Evolutionary conservation across 2,113 vertebrate species (phyloP), one percentile per base, ranked within the genome.

Genomic region (Perognathus longimembris): DNA sequence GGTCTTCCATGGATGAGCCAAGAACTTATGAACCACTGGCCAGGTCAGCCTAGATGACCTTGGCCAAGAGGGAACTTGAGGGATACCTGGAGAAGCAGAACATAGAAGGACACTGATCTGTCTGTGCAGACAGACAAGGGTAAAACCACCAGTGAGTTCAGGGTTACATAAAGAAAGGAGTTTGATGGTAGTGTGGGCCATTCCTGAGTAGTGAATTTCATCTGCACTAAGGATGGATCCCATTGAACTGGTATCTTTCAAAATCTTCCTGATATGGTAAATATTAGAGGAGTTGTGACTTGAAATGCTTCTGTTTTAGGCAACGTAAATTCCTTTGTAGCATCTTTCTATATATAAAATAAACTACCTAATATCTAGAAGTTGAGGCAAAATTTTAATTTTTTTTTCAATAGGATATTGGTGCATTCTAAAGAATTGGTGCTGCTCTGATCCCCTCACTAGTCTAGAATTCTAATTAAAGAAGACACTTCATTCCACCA

Each of bases 211-310:
- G 26, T 57, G 36, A 30, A 18, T 83, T 75, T 76, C 28, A 34
- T 85, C 59, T 84, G 36, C 8, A 4, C 32, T 45, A 78, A 82
- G 61, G n/a, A 42, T 24, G 42, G 34, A 66, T 34, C 34, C 34
- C 36, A 85, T 61, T n/a, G 12, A 86, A n/a, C 67, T 67, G 28
- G 34, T 21, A 42, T 95, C 86, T 84, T 30, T 94, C 63, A 84
- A 83, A 84, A 50, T 74, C 42, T 89, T 94, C 67, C 63, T 40
- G 80, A n/a, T 88, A 30, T 12, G 45, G 45, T 45, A 5, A 12
- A 45, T 45, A 45, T 45, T 64, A 9, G 24, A 34, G 36, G 59
- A 59, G 7, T 18, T 93, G 40, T 81, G n/a, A 40, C 79, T 45
- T n/a, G 30, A 17, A 57, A 59, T 88, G 66, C n/a, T 15, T 45